phyloP scores from a whole-genome alignment of 2,888 invertebrate genomes.

The Lymantria monacha region DNA sequence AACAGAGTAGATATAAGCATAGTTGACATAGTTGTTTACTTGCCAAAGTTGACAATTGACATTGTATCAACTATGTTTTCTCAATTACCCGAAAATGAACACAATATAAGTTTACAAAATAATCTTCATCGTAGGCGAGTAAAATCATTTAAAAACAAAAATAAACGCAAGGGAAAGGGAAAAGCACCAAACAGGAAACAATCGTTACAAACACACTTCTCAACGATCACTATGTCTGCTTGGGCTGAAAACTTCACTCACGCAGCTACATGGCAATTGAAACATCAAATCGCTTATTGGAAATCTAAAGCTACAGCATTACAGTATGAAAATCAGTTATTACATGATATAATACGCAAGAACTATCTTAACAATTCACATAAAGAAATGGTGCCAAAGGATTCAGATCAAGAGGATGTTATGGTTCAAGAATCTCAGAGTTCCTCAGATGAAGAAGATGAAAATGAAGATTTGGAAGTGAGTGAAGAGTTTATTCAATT shows the following conservation, averaged over 20 bases:
- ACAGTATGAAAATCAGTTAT: slow-evolving; percentile 80
- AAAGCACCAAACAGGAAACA: slow-evolving; percentile 26
- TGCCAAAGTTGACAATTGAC: too few relatives aligned
- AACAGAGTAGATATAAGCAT: too few relatives aligned
- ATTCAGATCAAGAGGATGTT: slow-evolving; percentile 14
- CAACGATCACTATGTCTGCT: slow-evolving; percentile 54
- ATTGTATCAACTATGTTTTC: slow-evolving; percentile 37
- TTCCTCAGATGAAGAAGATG: slow-evolving; percentile 28
- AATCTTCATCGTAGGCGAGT: slow-evolving; percentile 33
- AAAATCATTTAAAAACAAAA: slow-evolving; percentile 42
- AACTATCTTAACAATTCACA: slow-evolving; percentile 33
- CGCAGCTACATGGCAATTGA: slow-evolving; percentile 74
- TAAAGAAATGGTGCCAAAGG: not conserved
- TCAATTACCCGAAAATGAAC: slow-evolving; percentile 38
- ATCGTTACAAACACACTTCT: slow-evolving; percentile 22
- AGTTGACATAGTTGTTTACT: too few relatives aligned
- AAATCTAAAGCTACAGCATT: slow-evolving; percentile 81
- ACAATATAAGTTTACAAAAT: slow-evolving; percentile 23
- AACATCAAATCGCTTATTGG: slow-evolving; percentile 84
- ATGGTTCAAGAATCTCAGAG: slow-evolving; percentile 38
- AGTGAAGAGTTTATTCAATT: slow-evolving; percentile 85
- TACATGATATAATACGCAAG: slow-evolving; percentile 74
- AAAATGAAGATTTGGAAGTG: slow-evolving; percentile 69
- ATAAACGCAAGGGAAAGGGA: slow-evolving; percentile 35
- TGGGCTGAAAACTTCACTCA: slow-evolving; percentile 66